Percentiles rank a stretch among this genome's conserved stretches.
Conservation (phyloP, 2,888 invertebrate genomes). For the Agrochola macilenta region DNA sequence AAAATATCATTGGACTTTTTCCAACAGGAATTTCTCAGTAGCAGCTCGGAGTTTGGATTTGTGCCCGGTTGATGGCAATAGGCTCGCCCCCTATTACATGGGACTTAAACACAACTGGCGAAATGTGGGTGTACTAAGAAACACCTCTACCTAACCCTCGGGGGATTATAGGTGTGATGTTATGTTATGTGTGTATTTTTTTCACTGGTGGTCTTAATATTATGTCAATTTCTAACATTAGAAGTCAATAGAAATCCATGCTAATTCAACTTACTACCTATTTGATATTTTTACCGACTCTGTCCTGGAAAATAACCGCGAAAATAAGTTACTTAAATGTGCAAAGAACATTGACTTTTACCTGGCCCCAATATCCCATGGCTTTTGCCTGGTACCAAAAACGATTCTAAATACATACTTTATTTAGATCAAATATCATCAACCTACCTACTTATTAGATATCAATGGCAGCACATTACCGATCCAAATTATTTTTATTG, state of each 20-base stretch:
- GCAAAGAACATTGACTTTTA: background rate
- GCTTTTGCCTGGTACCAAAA: too few species aligned
- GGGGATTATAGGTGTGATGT: too few species aligned
- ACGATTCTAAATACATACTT: constrained; percentile 4
- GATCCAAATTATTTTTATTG: constrained; percentile 84
- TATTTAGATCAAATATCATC: constrained; percentile 38
- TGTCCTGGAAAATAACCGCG: background rate
- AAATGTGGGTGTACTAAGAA: too few species aligned
- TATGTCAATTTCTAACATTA: background rate
- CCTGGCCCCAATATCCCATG: background rate
- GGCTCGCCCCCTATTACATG: too few species aligned
- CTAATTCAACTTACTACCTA: background rate
- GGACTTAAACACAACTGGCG: too few species aligned
- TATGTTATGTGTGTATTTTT: too few species aligned
- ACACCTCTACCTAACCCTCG: too few species aligned
- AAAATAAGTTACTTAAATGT: background rate
- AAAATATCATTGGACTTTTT: too few species aligned
- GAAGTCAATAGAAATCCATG: background rate
- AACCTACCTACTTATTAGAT: constrained; percentile 68
- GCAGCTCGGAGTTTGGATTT: too few species aligned
- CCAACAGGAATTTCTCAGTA: too few species aligned
- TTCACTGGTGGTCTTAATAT: background rate
- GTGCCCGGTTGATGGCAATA: too few species aligned
- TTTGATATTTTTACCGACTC: background rate
- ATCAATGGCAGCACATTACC: constrained; percentile 71